A percentile compares a stretch with the other conserved stretches of the same genome.
Evolutionary conservation across 2,797 vertebrate genomes (phyloP).

Genomic region (Notamacropus eugenii): DNA sequence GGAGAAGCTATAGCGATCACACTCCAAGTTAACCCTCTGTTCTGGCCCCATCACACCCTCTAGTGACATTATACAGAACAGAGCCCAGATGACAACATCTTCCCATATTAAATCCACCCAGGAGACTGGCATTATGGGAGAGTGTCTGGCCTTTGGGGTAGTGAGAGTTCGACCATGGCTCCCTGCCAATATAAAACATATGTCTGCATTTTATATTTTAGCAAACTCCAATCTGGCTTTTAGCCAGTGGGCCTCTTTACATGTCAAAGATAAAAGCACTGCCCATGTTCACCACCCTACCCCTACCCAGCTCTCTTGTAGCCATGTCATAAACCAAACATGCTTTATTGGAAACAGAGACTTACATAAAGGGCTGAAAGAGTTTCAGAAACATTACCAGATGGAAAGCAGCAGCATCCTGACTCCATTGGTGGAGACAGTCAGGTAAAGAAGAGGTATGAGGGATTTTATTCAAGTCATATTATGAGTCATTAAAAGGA

Average conservation of each 20-base stretch:
- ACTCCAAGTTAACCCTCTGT: neutral
- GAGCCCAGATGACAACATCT: neutral
- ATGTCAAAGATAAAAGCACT: conserved; percentile 75
- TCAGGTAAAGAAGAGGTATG: neutral
- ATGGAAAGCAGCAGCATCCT: conserved; percentile 47
- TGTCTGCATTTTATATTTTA: conserved; percentile 60
- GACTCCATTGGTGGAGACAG: neutral
- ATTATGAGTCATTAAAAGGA: neutral
- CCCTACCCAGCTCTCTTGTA: conserved; percentile 61
- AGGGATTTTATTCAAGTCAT: neutral
- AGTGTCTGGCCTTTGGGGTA: neutral
- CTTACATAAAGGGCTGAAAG: conserved; percentile 53
- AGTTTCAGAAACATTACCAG: conserved; percentile 53
- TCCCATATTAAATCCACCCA: neutral
- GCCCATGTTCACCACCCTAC: conserved; percentile 56
- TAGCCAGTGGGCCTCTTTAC: conserved; percentile 69
- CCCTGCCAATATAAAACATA: conserved; percentile 48
- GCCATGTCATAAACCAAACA: conserved; percentile 66
- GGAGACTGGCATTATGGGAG: neutral
- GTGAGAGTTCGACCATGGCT: neutral
- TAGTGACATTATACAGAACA: conserved; percentile 11
- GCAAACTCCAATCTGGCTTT: conserved; percentile 61
- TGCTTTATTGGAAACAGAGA: conserved; percentile 42
- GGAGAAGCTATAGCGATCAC: neutral
- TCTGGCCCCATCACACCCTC: neutral